phyloP scores from a whole-genome alignment of 2,888 invertebrate species.

The Pelosia muscerda region DNA sequence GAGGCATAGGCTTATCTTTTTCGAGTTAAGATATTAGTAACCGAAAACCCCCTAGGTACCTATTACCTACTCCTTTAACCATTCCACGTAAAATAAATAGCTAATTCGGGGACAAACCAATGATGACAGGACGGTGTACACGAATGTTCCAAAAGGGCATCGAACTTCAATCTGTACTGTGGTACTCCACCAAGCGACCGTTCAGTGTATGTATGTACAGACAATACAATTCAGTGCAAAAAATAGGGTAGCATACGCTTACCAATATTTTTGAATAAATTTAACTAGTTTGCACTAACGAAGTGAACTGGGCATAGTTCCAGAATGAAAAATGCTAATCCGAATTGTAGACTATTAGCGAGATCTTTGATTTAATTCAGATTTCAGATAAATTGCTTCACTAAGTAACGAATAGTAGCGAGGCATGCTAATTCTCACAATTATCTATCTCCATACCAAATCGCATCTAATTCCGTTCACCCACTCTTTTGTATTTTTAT shows the following conservation, averaged over 20 bases:
- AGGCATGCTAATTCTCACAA: no score
- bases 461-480: no score
- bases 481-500: no score
- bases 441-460: no score
- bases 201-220: not conserved
- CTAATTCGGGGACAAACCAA: no score
- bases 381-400: not conserved
- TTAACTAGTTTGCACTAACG: constrained; percentile 10
- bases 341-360: not conserved
- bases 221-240: not conserved
- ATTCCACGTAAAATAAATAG: no score
- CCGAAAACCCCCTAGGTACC: no score
- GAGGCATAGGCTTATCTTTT: no score
- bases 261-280: constrained; percentile 7
- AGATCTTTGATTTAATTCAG: not conserved
- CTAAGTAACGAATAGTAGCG: not conserved
- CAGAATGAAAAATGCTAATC: constrained; percentile 15
- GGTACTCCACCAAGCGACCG: not conserved
- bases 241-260: not conserved
- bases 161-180: no score
- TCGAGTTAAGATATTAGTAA: no score
- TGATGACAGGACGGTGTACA: no score
- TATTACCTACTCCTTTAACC: no score
- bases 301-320: constrained; percentile 17
- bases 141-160: not conserved